These are phyloP conservation scores for Euclidia mi DNA, from an alignment of 2,888 invertebrate species.

Conservation along the genomic window DNA sequence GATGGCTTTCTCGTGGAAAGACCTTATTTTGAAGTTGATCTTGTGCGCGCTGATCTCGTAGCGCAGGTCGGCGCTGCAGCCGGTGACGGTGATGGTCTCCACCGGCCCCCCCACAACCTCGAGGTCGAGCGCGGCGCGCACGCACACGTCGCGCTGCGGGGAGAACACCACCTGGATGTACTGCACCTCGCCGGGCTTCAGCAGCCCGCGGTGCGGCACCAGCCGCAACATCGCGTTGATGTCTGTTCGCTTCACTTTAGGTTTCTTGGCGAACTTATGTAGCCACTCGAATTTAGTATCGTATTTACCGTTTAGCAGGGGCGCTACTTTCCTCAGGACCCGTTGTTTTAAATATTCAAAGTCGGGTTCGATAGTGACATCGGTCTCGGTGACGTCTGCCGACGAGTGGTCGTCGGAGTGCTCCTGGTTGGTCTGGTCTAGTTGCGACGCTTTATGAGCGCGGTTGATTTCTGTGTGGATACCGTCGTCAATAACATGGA, in stretches of 20 bases:
- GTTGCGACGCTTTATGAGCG: slow-evolving; percentile 1
- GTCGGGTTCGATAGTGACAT: slow-evolving; percentile 19
- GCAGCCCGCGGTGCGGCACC: slow-evolving; percentile 83
- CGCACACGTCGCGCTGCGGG: slow-evolving; percentile 78
- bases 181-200: slow-evolving; percentile 87
- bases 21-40: slow-evolving; percentile 83
- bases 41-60: slow-evolving; percentile 83
- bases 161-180: slow-evolving; percentile 84
- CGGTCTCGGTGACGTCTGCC: not conserved
- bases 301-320: slow-evolving; percentile 72
- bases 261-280: slow-evolving; percentile 69
- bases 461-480: slow-evolving; percentile 26
- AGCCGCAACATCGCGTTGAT: slow-evolving; percentile 82
- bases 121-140: slow-evolving; percentile 85
- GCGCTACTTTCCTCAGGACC: slow-evolving; percentile 68
- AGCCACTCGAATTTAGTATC: slow-evolving; percentile 74
- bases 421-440: not conserved
- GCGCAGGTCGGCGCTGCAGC: slow-evolving; percentile 85
- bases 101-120: slow-evolving; percentile 90
- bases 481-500: slow-evolving; percentile 34
- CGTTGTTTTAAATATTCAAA: slow-evolving; percentile 54
- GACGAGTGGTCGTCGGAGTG: too few species aligned
- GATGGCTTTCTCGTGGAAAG: slow-evolving; percentile 78
- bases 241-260: slow-evolving; percentile 51
- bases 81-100: slow-evolving; percentile 84